Percentiles rank a stretch among this genome's conserved stretches.
Evolutionary conservation across 2,888 invertebrate species (phyloP).

Genomic region (Leptinotarsa peninsularis): DNA sequence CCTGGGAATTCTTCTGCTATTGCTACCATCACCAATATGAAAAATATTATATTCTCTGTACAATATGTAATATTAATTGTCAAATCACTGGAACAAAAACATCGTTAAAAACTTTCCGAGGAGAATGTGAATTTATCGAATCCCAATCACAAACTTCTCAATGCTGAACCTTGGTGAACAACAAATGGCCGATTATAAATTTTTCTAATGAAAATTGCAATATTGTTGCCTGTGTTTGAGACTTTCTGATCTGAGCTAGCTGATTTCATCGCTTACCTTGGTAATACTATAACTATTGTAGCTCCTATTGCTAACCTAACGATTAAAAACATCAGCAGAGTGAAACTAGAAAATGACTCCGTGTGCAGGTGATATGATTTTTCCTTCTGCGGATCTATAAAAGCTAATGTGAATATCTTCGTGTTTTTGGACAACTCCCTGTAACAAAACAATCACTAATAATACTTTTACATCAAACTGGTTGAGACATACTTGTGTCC

Average conservation of each 20-base stretch:
- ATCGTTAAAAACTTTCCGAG: neutral
- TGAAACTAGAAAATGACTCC: slow-evolving; percentile 76
- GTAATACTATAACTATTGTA: slow-evolving; percentile 71
- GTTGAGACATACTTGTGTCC: slow-evolving; percentile 77
- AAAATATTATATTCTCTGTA: slow-evolving; percentile 54
- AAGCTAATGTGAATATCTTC: slow-evolving; percentile 74
- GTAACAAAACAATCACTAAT: slow-evolving; percentile 37
- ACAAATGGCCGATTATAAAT: too few relatives aligned
- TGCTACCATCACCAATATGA: slow-evolving; percentile 52
- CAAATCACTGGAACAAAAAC: slow-evolving; percentile 52
- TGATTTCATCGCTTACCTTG: slow-evolving; percentile 63
- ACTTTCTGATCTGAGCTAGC: too few relatives aligned
- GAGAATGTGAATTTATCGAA: too few relatives aligned
- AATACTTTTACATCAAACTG: neutral
- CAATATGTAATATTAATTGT: slow-evolving; percentile 54
- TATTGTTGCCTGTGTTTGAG: too few relatives aligned
- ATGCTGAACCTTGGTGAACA: too few relatives aligned
- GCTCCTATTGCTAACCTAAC: slow-evolving; percentile 70
- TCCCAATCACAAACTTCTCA: too few relatives aligned
- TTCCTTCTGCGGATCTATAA: slow-evolving; percentile 76
- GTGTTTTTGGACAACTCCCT: slow-evolving; percentile 78
- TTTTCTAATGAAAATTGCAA: too few relatives aligned
- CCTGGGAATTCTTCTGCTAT: slow-evolving; percentile 55
- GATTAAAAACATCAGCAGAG: slow-evolving; percentile 74
- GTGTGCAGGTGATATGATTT: slow-evolving; percentile 75